Base-by-base conservation (phyloP, 2,888 invertebrate species). In the Malthinus flaveolus region DNA sequence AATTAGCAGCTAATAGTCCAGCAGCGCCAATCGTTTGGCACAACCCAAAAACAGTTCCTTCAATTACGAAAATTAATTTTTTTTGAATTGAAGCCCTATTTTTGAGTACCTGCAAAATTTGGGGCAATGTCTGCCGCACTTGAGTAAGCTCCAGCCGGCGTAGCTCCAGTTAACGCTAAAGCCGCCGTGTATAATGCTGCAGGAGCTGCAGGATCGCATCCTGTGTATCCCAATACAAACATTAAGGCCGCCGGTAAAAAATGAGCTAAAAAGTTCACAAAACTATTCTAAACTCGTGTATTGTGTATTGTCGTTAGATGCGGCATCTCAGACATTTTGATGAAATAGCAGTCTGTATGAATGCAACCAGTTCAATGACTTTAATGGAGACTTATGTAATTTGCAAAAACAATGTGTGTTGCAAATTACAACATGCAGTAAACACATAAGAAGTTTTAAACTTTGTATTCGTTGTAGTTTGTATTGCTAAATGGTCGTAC, bases 111-210 rank as follows among this genome's bases (percentile, higher is more conserved):
- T 62, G 79, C 79, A 68, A 78, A 79, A 70, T 79, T 79, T 23
- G 85, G 85, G 5, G 85, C 84, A 23, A 85, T 81, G 67, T 85
- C 85, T 3, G 85, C 83, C 46, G 84, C 84, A 63, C 84, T 84
- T 1, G 84, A 81, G 46, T 81, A 79, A 7, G 82, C 84, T 2
- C 85, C 85, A 3, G 84, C 83, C 1, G 84, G 82, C 4, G 83
- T 83, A 9, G 84, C 83, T 3, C 83, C 85, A 34, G 83, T 83
- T 51, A 85, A 79, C 1, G 83, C 79, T 34, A 85, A 76, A 10
- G 84, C 83, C 0, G 83, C 82, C 12, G 83, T 83, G 39, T 85
- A 84, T 10, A 85, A 69, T 66, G 82, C 82, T 5, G 84, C 83
- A 8, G 84, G 84, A 0, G 82, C 80, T 15, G 82, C 73, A 10